phyloP scores from a whole-genome alignment of 2,113 vertebrate genomes.

The Ictidomys tridecemlineatus region DNA sequence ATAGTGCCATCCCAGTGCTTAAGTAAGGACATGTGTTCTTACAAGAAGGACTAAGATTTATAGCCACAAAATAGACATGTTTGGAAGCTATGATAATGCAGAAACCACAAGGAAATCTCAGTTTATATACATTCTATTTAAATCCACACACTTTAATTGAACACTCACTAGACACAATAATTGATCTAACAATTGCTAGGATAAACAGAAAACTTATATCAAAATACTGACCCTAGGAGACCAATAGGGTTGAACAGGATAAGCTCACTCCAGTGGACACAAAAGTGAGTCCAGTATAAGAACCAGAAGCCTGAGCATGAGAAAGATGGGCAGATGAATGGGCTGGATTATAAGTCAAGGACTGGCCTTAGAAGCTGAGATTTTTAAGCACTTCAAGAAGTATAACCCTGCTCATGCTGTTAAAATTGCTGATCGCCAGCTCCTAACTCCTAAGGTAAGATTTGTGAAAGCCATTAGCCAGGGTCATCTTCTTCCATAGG shows the following conservation, averaged over 20 bases:
- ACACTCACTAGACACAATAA: background rate
- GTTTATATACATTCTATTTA: conserved; percentile 12
- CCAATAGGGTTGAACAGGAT: background rate
- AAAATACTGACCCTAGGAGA: background rate
- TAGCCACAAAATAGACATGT: background rate
- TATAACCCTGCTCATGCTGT: background rate
- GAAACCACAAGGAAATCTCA: background rate
- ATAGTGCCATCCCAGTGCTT: background rate
- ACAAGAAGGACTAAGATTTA: background rate
- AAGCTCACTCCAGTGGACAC: background rate
- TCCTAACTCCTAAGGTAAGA: background rate
- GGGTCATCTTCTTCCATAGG: background rate
- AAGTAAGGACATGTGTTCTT: background rate
- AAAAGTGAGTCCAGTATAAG: background rate
- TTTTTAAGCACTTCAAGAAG: background rate
- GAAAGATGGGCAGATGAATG: background rate
- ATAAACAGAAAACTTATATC: background rate
- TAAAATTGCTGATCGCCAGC: background rate
- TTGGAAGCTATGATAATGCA: background rate
- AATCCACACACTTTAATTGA: conserved; percentile 35
- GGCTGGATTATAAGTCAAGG: background rate
- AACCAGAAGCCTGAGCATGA: background rate
- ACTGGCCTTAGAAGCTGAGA: background rate
- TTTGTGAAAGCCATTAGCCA: background rate
- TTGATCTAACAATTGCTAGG: background rate